These are phyloP conservation scores for Bettongia penicillata DNA, from an alignment of 2,113 vertebrate genomes.

Conservation along the genomic window DNA sequence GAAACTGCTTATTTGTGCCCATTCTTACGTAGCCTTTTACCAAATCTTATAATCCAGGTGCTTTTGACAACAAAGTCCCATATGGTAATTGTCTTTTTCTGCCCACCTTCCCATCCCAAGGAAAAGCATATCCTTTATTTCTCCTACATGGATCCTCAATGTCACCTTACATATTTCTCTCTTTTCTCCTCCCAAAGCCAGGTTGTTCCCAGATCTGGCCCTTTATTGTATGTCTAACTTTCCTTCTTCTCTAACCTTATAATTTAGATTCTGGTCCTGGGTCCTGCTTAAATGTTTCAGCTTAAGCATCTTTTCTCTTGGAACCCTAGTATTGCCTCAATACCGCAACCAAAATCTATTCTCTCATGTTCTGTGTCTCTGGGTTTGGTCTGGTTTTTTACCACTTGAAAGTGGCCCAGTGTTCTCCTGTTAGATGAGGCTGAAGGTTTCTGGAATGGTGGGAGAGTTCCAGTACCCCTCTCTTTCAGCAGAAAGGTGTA, in stretches of 20 bases:
- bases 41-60: neutral
- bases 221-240: slow-evolving; percentile 23
- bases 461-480: neutral
- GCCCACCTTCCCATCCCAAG: neutral
- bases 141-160: neutral
- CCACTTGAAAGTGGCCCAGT: neutral
- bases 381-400: neutral
- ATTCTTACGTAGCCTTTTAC: neutral
- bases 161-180: slow-evolving; percentile 10
- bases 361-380: neutral
- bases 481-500: neutral
- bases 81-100: neutral
- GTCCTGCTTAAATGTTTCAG: neutral
- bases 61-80: neutral
- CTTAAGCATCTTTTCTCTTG: neutral
- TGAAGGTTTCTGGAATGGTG: neutral
- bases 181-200: neutral
- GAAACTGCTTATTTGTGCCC: neutral
- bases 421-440: neutral
- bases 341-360: neutral
- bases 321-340: neutral
- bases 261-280: neutral
- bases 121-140: neutral
- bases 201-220: neutral
- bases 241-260: neutral